These are phyloP conservation scores for Intellagama lesueurii DNA, from an alignment of 2,797 vertebrate species.

Conservation along the genomic window DNA sequence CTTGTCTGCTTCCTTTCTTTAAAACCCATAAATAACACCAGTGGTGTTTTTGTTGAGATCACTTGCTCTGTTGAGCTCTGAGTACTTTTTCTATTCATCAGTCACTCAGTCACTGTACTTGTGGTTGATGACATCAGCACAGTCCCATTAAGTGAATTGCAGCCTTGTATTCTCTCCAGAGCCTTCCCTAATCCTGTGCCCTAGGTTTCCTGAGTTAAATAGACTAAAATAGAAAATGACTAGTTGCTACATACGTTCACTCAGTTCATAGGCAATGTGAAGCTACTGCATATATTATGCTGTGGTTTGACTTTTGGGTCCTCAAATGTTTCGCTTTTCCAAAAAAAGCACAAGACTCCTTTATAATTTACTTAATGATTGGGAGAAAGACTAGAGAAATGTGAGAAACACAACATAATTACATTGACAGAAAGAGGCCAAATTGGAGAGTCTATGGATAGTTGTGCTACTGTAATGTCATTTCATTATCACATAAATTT, in stretches of 20 bases:
- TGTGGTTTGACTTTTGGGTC: constrained; percentile 19
- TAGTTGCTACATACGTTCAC: background rate
- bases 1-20: constrained; percentile 25
- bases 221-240: constrained; percentile 27
- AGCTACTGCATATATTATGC: background rate
- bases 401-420: background rate
- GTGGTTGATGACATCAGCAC: constrained; percentile 28
- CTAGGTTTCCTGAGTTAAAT: constrained; percentile 31
- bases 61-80: constrained; percentile 7
- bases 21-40: constrained; percentile 10
- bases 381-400: background rate
- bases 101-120: constrained; percentile 27
- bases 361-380: background rate
- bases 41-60: background rate
- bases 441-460: background rate
- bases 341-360: background rate
- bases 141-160: constrained; percentile 51
- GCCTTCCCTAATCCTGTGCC: constrained; percentile 20
- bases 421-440: background rate
- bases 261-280: constrained; percentile 7
- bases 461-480: too few relatives aligned
- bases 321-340: background rate
- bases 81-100: background rate
- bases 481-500: too few relatives aligned
- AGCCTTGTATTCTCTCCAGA: background rate